These are phyloP conservation scores for Drosophila punjabiensis DNA, from an alignment of 1,140 invertebrate species.

Conservation along the genomic window DNA sequence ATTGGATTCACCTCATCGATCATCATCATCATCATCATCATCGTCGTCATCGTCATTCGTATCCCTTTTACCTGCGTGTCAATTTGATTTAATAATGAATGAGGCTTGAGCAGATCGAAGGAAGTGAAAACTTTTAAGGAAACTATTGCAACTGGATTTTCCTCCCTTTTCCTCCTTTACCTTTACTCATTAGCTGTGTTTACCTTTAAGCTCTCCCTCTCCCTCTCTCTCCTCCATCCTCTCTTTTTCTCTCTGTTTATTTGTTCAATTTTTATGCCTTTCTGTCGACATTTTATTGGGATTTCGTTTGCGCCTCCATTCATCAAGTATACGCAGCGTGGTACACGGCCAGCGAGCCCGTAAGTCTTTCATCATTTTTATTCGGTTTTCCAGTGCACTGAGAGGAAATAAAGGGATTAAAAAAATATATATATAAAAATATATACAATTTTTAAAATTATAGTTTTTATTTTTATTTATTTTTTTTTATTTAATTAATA, in stretches of 20 bases:
- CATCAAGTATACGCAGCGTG: constrained; percentile 69
- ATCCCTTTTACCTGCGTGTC: constrained; percentile 50
- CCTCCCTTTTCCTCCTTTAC: not conserved
- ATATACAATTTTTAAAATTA: too few relatives aligned
- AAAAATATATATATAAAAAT: too few relatives aligned
- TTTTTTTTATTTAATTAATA: too few relatives aligned
- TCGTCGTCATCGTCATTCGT: too few relatives aligned
- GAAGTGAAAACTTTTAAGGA: constrained; percentile 1
- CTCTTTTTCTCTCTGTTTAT: constrained; percentile 51
- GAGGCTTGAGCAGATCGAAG: constrained; percentile 9
- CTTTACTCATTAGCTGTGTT: constrained; percentile 31
- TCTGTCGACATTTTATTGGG: constrained; percentile 67
- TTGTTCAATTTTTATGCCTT: constrained; percentile 64
- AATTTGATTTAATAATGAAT: constrained; percentile 79
- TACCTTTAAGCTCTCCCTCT: not conserved
- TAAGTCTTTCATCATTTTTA: constrained; percentile 82
- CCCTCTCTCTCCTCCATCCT: not conserved
- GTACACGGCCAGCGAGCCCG: constrained; percentile 22
- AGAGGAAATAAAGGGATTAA: not conserved
- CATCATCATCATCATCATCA: not conserved
- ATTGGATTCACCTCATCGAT: constrained; percentile 29
- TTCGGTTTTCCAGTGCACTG: constrained; percentile 44
- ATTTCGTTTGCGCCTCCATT: constrained; percentile 51
- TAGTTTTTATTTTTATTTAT: too few relatives aligned
- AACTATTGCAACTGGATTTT: constrained; percentile 5